A percentile compares a stretch with the other conserved stretches of the same genome.
These are phyloP conservation scores for Mormoops blainvillei DNA, from an alignment of 2,113 vertebrate genomes.

Conservation along the genomic window DNA sequence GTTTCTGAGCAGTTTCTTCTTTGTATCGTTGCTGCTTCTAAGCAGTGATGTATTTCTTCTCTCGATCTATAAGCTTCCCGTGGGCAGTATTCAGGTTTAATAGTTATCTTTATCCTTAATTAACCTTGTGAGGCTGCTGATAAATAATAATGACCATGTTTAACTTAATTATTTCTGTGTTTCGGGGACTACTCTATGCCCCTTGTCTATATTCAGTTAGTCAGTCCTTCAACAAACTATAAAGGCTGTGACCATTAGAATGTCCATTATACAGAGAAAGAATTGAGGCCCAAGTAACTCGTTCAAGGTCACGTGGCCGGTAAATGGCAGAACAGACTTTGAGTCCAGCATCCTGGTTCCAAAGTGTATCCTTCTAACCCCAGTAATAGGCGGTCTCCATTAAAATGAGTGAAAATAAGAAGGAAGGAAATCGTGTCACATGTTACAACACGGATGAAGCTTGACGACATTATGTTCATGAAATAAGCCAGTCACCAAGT, in stretches of 20 bases:
- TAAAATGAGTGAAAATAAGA: not conserved
- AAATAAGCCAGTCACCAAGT: not conserved
- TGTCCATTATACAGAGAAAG: not conserved
- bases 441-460: not conserved
- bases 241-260: not conserved
- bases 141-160: not conserved
- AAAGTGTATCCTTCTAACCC: not conserved
- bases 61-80: not conserved
- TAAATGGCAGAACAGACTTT: not conserved
- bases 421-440: not conserved
- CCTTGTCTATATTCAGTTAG: not conserved
- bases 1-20: not conserved
- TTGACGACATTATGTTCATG: not conserved
- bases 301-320: not conserved
- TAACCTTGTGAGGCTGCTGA: not conserved
- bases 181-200: not conserved
- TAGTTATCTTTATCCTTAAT: not conserved
- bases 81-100: not conserved
- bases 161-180: not conserved
- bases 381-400: not conserved
- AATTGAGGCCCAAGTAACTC: not conserved
- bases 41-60: not conserved
- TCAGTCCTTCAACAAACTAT: not conserved
- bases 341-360: not conserved
- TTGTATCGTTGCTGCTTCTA: not conserved